Evolutionary conservation across 2,797 vertebrate genomes (phyloP).

Genomic region (Pangasius larnaudii): DNA sequence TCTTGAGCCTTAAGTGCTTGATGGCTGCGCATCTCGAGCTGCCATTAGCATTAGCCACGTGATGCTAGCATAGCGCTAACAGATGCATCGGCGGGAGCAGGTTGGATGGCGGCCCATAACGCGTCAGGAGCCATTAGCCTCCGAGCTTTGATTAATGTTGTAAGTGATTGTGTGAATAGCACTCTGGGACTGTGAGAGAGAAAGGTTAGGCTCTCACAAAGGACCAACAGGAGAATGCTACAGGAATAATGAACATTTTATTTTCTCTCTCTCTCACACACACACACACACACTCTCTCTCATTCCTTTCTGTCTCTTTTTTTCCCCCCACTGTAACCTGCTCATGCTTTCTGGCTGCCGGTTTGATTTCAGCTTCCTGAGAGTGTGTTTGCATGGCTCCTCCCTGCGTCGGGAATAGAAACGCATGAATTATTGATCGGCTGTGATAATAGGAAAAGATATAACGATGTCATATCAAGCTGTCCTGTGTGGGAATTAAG

Average conservation of each 20-base stretch:
- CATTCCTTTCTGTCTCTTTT: background rate
- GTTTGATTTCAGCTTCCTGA: slow-evolving; percentile 71
- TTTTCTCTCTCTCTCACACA: slow-evolving; percentile 27
- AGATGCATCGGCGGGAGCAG: slow-evolving; percentile 66
- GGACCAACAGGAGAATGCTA: slow-evolving; percentile 77
- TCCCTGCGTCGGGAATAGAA: slow-evolving; percentile 73
- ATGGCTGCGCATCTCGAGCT: slow-evolving; percentile 67
- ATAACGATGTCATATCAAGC: slow-evolving; percentile 67
- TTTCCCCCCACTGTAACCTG: slow-evolving; percentile 8
- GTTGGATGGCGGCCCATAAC: slow-evolving; percentile 78
- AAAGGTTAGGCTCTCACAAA: slow-evolving; percentile 83
- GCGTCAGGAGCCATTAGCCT: slow-evolving; percentile 89
- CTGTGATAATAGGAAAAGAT: slow-evolving; percentile 80
- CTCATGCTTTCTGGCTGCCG: slow-evolving; percentile 51
- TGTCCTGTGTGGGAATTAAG: slow-evolving; percentile 62
- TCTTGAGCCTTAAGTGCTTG: slow-evolving; percentile 78
- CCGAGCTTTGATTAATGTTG: slow-evolving; percentile 89
- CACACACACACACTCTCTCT: background rate
- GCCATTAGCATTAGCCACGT: slow-evolving; percentile 66
- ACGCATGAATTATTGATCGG: slow-evolving; percentile 81
- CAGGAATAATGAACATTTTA: slow-evolving; percentile 74
- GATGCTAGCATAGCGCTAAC: slow-evolving; percentile 73
- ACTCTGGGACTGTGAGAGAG: slow-evolving; percentile 76
- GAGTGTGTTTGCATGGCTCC: slow-evolving; percentile 52
- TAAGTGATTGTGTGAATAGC: slow-evolving; percentile 86